Conservation (phyloP, 2,888 invertebrate genomes). For the Pollenia angustigena region DNA sequence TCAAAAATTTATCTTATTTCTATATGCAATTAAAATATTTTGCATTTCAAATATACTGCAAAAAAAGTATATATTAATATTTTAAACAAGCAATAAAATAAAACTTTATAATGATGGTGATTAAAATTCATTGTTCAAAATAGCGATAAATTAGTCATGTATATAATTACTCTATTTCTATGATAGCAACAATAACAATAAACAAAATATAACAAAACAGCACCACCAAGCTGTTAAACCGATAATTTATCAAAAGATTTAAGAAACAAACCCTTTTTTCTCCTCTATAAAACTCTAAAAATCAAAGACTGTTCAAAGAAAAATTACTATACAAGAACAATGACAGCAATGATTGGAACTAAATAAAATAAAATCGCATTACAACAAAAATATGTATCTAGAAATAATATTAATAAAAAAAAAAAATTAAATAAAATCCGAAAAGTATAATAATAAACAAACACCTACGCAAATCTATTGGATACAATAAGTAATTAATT, state of each 20-base stretch:
- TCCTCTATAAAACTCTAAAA: not conserved
- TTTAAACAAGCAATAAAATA: not conserved
- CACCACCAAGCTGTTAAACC: not conserved
- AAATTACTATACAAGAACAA: constrained; percentile 17
- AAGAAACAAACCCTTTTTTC: constrained; percentile 54
- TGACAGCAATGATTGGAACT: not conserved
- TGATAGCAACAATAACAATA: not conserved
- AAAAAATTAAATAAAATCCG: not conserved
- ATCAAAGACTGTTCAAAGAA: constrained; percentile 12
- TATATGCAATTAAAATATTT: constrained; percentile 24
- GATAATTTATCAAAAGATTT: constrained; percentile 64
- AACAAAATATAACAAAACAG: constrained; percentile 12
- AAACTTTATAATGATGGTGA: constrained; percentile 14
- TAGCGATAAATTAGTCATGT: constrained; percentile 44
- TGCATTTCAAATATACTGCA: not conserved
- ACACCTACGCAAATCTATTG: constrained; percentile 62
- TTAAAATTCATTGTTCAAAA: constrained; percentile 31
- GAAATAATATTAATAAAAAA: constrained; percentile 39
- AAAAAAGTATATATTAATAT: constrained; percentile 10
- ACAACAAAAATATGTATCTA: not conserved
- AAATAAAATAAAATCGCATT: constrained; percentile 11
- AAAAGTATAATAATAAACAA: constrained; percentile 57
- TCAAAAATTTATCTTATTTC: not conserved
- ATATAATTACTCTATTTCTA: constrained; percentile 58
- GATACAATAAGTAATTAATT: constrained; percentile 63